Evolutionary conservation across 2,888 invertebrate species (phyloP).

Genomic region (Drosophila melanosoma): DNA sequence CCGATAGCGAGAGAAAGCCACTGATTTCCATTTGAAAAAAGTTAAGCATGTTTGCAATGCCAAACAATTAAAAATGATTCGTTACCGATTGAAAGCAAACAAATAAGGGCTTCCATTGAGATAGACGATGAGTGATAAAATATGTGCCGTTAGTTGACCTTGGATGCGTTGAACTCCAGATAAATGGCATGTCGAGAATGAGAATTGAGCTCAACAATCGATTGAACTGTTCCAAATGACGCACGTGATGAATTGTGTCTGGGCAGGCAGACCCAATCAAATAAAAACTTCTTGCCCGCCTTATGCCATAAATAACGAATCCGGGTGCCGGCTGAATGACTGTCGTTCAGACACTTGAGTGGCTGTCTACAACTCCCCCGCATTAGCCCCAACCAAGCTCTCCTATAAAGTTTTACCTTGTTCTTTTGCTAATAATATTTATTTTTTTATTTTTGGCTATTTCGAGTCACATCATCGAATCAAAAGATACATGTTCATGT

Average conservation of each 20-base stretch:
- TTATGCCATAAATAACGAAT: slow-evolving; percentile 76
- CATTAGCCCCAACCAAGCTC: background rate
- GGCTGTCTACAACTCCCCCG: slow-evolving; percentile 20
- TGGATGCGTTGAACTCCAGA: slow-evolving; percentile 21
- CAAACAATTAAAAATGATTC: slow-evolving; percentile 25
- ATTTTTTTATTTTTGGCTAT: slow-evolving; percentile 59
- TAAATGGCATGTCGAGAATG: background rate
- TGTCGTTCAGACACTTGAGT: slow-evolving; percentile 37
- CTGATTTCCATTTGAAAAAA: slow-evolving; percentile 33
- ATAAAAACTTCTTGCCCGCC: slow-evolving; percentile 32
- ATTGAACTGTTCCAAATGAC: slow-evolving; percentile 77
- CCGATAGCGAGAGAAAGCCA: slow-evolving; percentile 40
- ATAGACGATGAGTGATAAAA: slow-evolving; percentile 25
- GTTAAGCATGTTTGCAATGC: slow-evolving; percentile 15
- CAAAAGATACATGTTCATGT: slow-evolving; percentile 17
- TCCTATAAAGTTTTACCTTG: slow-evolving; percentile 31
- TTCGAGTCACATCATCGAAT: slow-evolving; percentile 73
- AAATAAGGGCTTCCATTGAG: background rate
- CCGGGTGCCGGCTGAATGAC: slow-evolving; percentile 65
- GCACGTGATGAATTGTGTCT: slow-evolving; percentile 76
- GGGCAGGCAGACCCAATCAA: slow-evolving; percentile 37
- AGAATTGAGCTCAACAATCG: slow-evolving; percentile 28
- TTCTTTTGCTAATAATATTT: slow-evolving; percentile 65
- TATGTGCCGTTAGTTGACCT: slow-evolving; percentile 46
- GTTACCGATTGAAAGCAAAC: slow-evolving; percentile 11